phyloP scores from a whole-genome alignment of 2,888 invertebrate genomes.

The Sisyra nigra region DNA sequence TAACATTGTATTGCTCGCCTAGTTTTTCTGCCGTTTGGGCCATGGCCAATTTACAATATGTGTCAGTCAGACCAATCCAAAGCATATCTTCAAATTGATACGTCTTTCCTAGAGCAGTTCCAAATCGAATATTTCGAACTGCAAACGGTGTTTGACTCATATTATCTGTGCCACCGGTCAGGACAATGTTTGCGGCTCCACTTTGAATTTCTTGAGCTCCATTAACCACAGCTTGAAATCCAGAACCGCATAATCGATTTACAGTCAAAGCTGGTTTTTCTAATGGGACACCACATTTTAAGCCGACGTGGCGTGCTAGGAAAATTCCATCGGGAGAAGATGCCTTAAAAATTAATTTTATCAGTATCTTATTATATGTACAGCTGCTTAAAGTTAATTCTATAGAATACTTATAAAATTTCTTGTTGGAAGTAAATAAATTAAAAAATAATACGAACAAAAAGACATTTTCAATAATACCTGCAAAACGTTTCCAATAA shows the following conservation, averaged over 20 bases:
- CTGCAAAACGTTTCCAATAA: slow-evolving; percentile 77
- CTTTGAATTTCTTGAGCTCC: slow-evolving; percentile 80
- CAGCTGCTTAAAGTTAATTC: neutral
- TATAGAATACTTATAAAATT: too few relatives aligned
- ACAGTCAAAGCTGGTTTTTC: slow-evolving; percentile 74
- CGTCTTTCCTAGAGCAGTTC: slow-evolving; percentile 64
- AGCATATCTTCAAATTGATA: slow-evolving; percentile 73
- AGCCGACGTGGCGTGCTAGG: slow-evolving; percentile 72
- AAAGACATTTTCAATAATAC: too few relatives aligned
- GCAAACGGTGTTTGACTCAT: slow-evolving; percentile 89
- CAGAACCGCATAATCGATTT: slow-evolving; percentile 93
- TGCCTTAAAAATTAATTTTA: slow-evolving; percentile 27
- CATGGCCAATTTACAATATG: slow-evolving; percentile 85
- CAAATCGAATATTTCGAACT: slow-evolving; percentile 74
- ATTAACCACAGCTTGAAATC: slow-evolving; percentile 88
- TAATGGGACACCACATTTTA: slow-evolving; percentile 71
- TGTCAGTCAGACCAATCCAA: slow-evolving; percentile 80
- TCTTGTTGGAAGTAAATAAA: too few relatives aligned
- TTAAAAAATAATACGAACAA: too few relatives aligned
- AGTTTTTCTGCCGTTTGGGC: slow-evolving; percentile 90
- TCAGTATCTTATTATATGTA: neutral
- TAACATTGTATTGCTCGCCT: slow-evolving; percentile 67
- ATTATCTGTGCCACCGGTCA: slow-evolving; percentile 88
- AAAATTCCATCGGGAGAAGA: slow-evolving; percentile 72
- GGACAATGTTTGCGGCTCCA: slow-evolving; percentile 68